Evolutionary conservation across 2,888 invertebrate genomes (phyloP), one percentile per base, ranked within the genome.

Genomic region (Hylaea fasciaria): DNA sequence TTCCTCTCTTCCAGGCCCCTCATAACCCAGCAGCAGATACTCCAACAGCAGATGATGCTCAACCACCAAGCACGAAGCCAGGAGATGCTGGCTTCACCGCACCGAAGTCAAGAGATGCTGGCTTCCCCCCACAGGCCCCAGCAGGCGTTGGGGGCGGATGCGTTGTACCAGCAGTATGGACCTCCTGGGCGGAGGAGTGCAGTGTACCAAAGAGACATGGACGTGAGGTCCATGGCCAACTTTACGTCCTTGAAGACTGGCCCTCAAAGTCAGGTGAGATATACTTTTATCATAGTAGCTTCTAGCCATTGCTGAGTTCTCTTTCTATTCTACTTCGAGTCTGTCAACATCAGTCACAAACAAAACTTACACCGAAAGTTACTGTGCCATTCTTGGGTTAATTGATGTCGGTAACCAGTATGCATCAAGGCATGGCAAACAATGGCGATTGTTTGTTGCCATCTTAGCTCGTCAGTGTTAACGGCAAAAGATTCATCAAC

Each of bases 41-140:
- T 85, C 0, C 93, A 93, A 54, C 93, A 93, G 51, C 93, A 93
- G 63, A 85, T 93, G 80, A 78, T 93, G 66, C 74, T 93, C 51
- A 92, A 82, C 62, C 92, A 91, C 52, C 93, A 93, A 69, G 89
- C 93, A 3, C 86, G 94, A 67, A 93, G 94, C 5, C 94, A 94
- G 69, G 94, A 94, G 77, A 91, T 94, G 88, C 77, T 94, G 44
- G 88, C 93, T 2, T 85, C 91, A 2, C 85, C 86, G 7, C 82
- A 87, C 62, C 86, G 94, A 68, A 93, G 94, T 5, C 94, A 94
- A 66, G 94, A 94, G 78, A 91, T 94, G 87, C 77, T 94, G 48
- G 87, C 92, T 2, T 83, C 91, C 1, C 86, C 86, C 1, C 82
- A 87, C 63, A 77, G 88, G 28, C 83, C 81, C 0, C 52, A 51